Base-by-base conservation (phyloP, 2,113 vertebrate species). In the Apodemus speciosus region DNA sequence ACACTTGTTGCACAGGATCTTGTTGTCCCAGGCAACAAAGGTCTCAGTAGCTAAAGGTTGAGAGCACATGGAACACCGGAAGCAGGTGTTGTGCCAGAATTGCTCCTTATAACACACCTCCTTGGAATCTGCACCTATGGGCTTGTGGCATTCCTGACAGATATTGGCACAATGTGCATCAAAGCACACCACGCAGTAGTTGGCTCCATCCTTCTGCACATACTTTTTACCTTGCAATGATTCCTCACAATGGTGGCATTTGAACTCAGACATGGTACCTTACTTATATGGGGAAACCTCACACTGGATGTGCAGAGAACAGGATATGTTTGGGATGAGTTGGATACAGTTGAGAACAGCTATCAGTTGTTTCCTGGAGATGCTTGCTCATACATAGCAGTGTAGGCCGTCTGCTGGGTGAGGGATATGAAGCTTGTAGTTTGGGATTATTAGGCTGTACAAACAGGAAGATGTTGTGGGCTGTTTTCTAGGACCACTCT, bases 131-230 rank as follows among this genome's bases (percentile, higher is more conserved):
- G 98, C 99, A 0, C 99, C 98, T 0, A 99, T 99, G 85, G 99
- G 99, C 80, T 99, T 99, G 91, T 95, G 98, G 98, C 99, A 99
- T 88, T 99, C 99, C 0, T 97, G 99, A 3, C 99, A 99, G 91
- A 99, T 99, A 98, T 99, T 99, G 98, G 99, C 99, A 0, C 99
- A 99, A 95, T 99, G 96, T 96, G 99, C 99, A 23, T 99, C 99
- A 0, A 99, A 99, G 98, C 99, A 99, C 95, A 98, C 99, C 94
- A 99, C 97, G 9, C 99, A 99, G 97, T 99, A 99, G 76, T 99
- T 98, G 81, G 99, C 98, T 0, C 99, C 99, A 0, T 99, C 99
- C 96, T 99, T 99, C 97, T 99, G 97, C 93, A 99, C 98, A 0
- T 99, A 99, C 96, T 99, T 99, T 97, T 99, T 99, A 21, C 99